These are phyloP conservation scores for Siderastrea radians DNA, from an alignment of 92 coral and sea anemone genomes.

Conservation along the genomic window DNA sequence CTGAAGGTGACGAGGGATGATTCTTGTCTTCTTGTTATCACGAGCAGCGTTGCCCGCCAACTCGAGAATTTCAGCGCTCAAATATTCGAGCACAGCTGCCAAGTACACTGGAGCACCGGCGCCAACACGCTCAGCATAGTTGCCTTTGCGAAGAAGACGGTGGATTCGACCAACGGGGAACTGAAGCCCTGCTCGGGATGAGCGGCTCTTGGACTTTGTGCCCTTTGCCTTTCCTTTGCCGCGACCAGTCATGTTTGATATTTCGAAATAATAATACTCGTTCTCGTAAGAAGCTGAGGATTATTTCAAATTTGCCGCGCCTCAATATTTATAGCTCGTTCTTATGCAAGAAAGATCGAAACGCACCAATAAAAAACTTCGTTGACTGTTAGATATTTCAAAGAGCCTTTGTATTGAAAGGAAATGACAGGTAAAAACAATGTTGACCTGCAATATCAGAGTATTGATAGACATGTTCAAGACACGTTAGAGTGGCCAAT, in stretches of 20 bases:
- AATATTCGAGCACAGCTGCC: constrained; percentile 63
- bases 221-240: constrained; percentile 92
- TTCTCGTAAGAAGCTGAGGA: not conserved
- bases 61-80: constrained; percentile 74
- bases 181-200: constrained; percentile 89
- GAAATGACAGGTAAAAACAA: not conserved
- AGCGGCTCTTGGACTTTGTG: constrained; percentile 92
- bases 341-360: not conserved
- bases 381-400: not conserved
- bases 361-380: not conserved
- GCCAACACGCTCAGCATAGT: constrained; percentile 83
- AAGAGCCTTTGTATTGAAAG: not conserved
- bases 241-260: constrained; percentile 82
- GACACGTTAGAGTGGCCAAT: constrained; percentile 1
- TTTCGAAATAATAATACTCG: not conserved
- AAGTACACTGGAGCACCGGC: constrained; percentile 89
- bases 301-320: not conserved
- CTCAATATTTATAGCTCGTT: not conserved
- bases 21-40: constrained; percentile 71
- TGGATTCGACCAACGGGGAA: constrained; percentile 85
- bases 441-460: not conserved
- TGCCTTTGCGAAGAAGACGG: constrained; percentile 78
- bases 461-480: not conserved
- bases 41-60: constrained; percentile 82
- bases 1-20: constrained; percentile 76